These are phyloP conservation scores for Drosophila eohydei DNA, from an alignment of 2,888 invertebrate species.

Conservation along the genomic window DNA sequence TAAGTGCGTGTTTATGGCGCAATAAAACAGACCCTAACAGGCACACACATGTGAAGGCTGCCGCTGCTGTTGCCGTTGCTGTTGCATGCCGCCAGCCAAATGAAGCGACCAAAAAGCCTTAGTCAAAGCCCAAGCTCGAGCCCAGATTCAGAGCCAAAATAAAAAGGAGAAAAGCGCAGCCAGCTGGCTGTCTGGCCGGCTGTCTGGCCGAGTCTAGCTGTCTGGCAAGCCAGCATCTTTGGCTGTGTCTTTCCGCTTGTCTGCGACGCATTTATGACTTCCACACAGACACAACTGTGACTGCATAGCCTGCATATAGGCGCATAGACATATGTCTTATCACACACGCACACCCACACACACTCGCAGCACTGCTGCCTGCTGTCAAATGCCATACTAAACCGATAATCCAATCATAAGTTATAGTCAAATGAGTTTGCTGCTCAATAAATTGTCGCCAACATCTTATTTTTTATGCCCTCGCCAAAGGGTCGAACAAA, in stretches of 20 bases:
- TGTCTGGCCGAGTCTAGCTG: conserved; percentile 25
- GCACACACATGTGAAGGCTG: conserved; percentile 27
- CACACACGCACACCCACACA: conserved; percentile 42
- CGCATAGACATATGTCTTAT: conserved; percentile 77
- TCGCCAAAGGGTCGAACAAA: not conserved
- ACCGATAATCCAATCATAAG: conserved; percentile 81
- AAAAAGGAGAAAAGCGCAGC: conserved; percentile 49
- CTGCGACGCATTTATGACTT: conserved; percentile 78
- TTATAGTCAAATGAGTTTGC: conserved; percentile 80
- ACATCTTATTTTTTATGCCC: conserved; percentile 42
- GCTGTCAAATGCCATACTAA: conserved; percentile 81
- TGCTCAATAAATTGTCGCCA: conserved; percentile 76
- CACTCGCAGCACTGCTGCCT: conserved; percentile 22
- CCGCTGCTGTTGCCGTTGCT: conserved; percentile 37
- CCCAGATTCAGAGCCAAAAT: conserved; percentile 38
- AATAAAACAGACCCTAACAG: conserved; percentile 78
- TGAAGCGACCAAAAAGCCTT: conserved; percentile 66
- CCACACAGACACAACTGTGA: conserved; percentile 39
- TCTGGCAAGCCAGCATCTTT: conserved; percentile 70
- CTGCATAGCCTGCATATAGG: conserved; percentile 71
- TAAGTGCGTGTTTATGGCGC: conserved; percentile 81
- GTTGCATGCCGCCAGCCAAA: conserved; percentile 69
- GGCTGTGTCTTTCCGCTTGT: conserved; percentile 72
- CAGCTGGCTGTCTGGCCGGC: conserved; percentile 20
- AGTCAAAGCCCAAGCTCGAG: conserved; percentile 12